These are phyloP conservation scores for Microctonus hyperodae DNA, from an alignment of 2,888 invertebrate species.

Conservation along the genomic window DNA sequence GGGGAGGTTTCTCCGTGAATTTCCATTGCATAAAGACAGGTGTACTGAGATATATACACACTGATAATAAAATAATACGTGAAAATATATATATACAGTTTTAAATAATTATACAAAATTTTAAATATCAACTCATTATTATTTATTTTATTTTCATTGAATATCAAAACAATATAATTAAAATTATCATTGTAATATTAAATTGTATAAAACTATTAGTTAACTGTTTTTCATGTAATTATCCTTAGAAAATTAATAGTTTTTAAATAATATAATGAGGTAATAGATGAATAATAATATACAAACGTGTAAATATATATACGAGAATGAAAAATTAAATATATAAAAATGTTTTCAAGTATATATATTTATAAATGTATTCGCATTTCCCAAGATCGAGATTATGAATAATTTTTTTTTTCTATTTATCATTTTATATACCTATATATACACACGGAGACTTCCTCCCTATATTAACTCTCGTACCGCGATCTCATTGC, in stretches of 20 bases:
- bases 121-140: no score
- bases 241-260: no score
- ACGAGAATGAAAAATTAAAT: no score
- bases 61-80: background rate
- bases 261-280: background rate
- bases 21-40: slow-evolving; percentile 29
- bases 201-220: no score
- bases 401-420: background rate
- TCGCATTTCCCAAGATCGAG: slow-evolving; percentile 4
- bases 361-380: background rate
- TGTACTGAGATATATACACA: slow-evolving; percentile 28
- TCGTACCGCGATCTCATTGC: background rate
- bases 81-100: no score
- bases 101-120: no score
- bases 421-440: background rate
- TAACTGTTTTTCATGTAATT: no score
- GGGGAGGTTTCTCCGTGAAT: slow-evolving; percentile 24
- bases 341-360: no score
- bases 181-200: no score
- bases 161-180: no score
- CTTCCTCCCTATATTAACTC: background rate
- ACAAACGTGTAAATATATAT: background rate
- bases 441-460: background rate
- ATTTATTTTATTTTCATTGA: no score
- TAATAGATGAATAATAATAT: background rate